These are phyloP conservation scores for Pachypsylla venusta DNA, from an alignment of 1,140 invertebrate genomes.

Conservation along the genomic window DNA sequence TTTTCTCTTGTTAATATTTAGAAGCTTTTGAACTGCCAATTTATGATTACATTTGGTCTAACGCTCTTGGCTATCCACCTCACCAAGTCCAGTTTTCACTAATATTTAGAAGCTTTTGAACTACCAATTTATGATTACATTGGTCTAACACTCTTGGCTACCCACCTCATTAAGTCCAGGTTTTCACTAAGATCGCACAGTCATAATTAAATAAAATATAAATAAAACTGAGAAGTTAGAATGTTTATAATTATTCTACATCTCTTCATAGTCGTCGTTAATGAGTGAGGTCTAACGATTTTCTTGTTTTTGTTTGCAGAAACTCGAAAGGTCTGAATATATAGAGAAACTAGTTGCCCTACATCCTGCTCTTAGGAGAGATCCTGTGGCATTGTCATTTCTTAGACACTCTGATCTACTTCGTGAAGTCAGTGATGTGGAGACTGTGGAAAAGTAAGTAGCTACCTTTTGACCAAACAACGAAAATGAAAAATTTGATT, in stretches of 20 bases:
- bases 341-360: constrained; percentile 39
- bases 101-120: too few relatives aligned
- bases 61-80: neutral
- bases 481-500: neutral
- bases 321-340: constrained; percentile 36
- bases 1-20: too few relatives aligned
- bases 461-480: neutral
- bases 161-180: neutral
- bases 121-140: neutral
- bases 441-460: constrained; percentile 34
- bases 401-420: constrained; percentile 41
- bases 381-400: constrained; percentile 39
- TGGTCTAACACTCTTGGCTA: neutral
- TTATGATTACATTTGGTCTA: neutral
- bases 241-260: neutral
- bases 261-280: too few relatives aligned
- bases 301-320: constrained; percentile 26
- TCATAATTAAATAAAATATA: constrained; percentile 5
- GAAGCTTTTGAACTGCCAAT: too few relatives aligned
- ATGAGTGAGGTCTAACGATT: too few relatives aligned
- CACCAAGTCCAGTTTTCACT: too few relatives aligned
- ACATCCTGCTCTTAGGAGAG: constrained; percentile 35
- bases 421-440: constrained; percentile 35
- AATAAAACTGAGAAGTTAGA: constrained; percentile 4
- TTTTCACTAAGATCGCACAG: neutral